phyloP scores from a whole-genome alignment of 1,140 invertebrate species.

The Magallana gigas region DNA sequence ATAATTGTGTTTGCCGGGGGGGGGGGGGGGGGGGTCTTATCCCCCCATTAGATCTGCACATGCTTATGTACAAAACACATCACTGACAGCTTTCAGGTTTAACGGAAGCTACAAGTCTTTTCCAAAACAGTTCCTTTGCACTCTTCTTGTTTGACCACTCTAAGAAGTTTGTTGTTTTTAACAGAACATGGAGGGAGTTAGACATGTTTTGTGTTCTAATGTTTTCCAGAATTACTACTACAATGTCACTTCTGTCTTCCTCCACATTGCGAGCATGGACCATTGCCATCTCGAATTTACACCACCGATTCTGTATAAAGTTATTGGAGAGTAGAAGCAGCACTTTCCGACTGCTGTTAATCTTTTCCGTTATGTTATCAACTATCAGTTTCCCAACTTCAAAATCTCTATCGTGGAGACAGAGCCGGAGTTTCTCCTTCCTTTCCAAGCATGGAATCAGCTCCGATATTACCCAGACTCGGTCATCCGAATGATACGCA shows the following conservation, averaged over 20 bases:
- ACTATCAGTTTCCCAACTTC: constrained; percentile 61
- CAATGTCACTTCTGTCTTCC: background rate
- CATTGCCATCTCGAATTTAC: constrained; percentile 78
- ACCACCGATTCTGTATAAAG: constrained; percentile 67
- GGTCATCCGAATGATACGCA: constrained; percentile 33
- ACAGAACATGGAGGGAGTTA: constrained; percentile 23
- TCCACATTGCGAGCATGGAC: constrained; percentile 44
- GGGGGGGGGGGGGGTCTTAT: no score
- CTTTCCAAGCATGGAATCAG: constrained; percentile 47
- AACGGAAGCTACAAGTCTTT: constrained; percentile 17
- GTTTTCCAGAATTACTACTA: constrained; percentile 42
- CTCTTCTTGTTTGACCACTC: constrained; percentile 31
- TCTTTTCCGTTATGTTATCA: constrained; percentile 66
- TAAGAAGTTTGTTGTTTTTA: constrained; percentile 44
- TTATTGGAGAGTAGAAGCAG: constrained; percentile 66
- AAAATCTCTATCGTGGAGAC: constrained; percentile 73
- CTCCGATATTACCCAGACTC: constrained; percentile 23
- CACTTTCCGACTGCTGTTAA: constrained; percentile 65
- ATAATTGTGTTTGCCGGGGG: no score
- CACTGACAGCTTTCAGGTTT: background rate
- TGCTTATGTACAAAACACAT: no score
- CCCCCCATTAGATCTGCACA: no score
- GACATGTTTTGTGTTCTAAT: constrained; percentile 41
- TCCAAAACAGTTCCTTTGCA: constrained; percentile 40
- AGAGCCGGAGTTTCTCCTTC: constrained; percentile 55